phyloP scores from a whole-genome alignment of 2,113 vertebrate species.

The Eulacestoma nigropectus region DNA sequence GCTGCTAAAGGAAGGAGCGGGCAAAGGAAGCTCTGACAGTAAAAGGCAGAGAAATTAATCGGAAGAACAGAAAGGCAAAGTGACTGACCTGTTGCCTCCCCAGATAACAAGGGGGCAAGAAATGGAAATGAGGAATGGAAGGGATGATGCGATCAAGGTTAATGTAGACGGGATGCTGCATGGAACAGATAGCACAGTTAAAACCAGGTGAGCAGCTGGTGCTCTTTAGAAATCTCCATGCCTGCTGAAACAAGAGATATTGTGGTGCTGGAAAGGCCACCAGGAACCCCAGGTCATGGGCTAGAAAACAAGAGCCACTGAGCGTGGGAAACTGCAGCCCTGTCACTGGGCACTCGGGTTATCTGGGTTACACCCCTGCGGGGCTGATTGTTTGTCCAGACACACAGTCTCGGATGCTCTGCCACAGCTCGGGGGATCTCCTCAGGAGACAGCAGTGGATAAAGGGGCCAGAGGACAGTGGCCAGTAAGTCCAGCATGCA shows the following conservation, averaged over 20 bases:
- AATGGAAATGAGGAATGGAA: constrained; percentile 30
- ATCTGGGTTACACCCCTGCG: not conserved
- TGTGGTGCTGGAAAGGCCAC: not conserved
- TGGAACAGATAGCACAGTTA: not conserved
- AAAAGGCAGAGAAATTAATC: constrained; percentile 22
- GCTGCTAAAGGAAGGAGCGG: not conserved
- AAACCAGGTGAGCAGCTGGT: not conserved
- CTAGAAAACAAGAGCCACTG: not conserved
- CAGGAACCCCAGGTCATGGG: not conserved
- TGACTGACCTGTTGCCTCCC: not conserved
- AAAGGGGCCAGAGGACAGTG: not conserved
- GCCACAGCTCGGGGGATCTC: not conserved
- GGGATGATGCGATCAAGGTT: not conserved
- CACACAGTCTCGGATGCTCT: not conserved
- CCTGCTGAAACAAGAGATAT: not conserved
- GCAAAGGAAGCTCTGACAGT: constrained; percentile 25
- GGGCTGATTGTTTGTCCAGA: not conserved
- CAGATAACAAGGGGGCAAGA: not conserved
- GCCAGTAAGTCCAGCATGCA: not conserved
- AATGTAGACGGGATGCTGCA: not conserved
- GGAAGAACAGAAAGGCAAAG: constrained; percentile 1
- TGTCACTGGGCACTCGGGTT: not conserved
- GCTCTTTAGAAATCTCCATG: not conserved
- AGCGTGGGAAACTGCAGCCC: not conserved
- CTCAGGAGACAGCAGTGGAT: not conserved